Percentiles rank a stretch among this genome's conserved stretches.
Evolutionary conservation across 2,888 invertebrate genomes (phyloP).

Genomic region (Scaptomyza caliginosa): DNA sequence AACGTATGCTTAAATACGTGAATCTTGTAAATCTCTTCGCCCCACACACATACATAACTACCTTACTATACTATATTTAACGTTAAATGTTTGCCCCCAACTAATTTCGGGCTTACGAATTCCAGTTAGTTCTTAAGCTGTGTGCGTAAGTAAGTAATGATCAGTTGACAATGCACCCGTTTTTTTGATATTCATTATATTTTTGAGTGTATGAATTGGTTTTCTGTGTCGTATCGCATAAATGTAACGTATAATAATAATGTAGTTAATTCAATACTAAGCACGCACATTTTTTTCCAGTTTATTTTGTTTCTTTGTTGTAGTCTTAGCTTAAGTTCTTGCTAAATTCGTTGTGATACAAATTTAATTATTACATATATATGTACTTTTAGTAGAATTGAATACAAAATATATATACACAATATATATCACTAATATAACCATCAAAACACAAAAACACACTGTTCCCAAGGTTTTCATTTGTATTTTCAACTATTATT

Average conservation of each 20-base stretch:
- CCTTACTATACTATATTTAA: conserved; percentile 24
- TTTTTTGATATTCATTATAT: conserved; percentile 19
- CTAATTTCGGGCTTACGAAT: conserved; percentile 57
- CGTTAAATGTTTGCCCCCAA: conserved; percentile 36
- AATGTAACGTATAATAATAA: conserved; percentile 10
- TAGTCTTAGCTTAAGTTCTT: conserved; percentile 76
- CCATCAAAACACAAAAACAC: conserved; percentile 27
- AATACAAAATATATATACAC: conserved; percentile 67
- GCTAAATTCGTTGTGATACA: conserved; percentile 78
- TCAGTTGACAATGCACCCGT: conserved; percentile 20
- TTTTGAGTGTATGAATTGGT: conserved; percentile 17
- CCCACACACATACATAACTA: conserved; percentile 6
- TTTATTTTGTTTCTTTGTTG: conserved; percentile 64
- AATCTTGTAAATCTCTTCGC: conserved; percentile 70
- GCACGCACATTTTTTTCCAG: conserved; percentile 60
- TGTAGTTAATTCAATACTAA: conserved; percentile 51
- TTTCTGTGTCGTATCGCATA: conserved; percentile 19
- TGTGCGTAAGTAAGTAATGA: conserved; percentile 74
- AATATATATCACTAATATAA: conserved; percentile 53
- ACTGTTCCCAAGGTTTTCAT: conserved; percentile 43
- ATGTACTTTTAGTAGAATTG: conserved; percentile 78
- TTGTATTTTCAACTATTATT: conserved; percentile 25
- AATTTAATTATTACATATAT: conserved; percentile 66
- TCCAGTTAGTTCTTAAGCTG: conserved; percentile 65
- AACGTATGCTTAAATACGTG: conserved; percentile 31